Evolutionary conservation across 2,113 vertebrate species (phyloP).

Genomic region (Calyptomena viridis): DNA sequence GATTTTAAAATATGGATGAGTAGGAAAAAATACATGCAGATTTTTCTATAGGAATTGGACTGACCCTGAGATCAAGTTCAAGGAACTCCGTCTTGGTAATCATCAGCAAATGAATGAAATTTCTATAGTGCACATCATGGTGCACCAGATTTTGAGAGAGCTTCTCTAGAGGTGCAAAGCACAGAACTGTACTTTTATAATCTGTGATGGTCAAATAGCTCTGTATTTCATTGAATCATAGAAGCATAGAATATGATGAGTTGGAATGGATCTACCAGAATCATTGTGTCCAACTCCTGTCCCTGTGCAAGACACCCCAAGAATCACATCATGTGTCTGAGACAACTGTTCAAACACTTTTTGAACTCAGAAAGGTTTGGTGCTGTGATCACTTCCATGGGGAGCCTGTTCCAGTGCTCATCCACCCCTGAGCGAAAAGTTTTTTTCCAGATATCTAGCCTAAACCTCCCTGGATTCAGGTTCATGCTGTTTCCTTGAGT

Average conservation of each 20-base stretch:
- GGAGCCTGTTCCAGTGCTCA: background rate
- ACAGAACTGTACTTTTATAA: background rate
- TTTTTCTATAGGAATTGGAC: background rate
- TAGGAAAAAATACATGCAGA: background rate
- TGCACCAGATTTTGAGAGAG: background rate
- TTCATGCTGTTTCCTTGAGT: background rate
- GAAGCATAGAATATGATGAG: background rate
- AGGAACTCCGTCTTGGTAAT: background rate
- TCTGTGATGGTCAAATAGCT: background rate
- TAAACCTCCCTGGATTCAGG: background rate
- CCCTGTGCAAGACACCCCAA: background rate
- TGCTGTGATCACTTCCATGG: too few species aligned
- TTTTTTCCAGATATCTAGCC: background rate
- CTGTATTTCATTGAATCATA: background rate
- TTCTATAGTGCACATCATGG: background rate
- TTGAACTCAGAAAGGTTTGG: background rate
- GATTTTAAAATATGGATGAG: background rate
- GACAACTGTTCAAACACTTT: background rate
- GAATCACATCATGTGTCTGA: fast-evolving
- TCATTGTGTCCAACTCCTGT: fast-evolving
- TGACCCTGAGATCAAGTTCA: background rate
- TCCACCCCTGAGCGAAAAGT: fast-evolving
- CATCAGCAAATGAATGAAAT: background rate
- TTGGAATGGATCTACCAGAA: background rate
- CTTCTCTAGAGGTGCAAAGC: background rate